These are phyloP conservation scores for Copidosoma floridanum DNA, from an alignment of 1,140 invertebrate genomes.

Conservation along the genomic window DNA sequence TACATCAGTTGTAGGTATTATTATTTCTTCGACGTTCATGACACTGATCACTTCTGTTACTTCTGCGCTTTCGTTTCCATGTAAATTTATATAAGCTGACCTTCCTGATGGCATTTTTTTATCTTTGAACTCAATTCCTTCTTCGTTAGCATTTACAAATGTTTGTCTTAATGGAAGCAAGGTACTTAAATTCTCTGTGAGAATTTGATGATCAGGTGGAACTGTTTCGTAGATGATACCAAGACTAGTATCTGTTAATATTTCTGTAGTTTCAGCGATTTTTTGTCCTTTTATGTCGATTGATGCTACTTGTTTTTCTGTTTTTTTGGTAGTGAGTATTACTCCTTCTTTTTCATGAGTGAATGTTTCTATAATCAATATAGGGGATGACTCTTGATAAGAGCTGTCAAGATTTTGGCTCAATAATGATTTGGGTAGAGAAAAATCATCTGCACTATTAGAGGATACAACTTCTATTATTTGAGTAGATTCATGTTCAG, in stretches of 20 bases:
- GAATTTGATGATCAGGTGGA: conserved; percentile 36
- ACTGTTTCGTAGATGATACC: conserved; percentile 32
- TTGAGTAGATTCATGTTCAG: neutral
- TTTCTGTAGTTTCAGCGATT: conserved; percentile 42
- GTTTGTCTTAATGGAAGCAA: conserved; percentile 38
- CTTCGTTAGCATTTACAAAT: conserved; percentile 36
- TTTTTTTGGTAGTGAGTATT: conserved; percentile 24
- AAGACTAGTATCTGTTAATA: conserved; percentile 34
- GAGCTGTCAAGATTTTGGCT: neutral
- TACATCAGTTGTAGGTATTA: conserved; percentile 26
- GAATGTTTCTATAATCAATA: conserved; percentile 38
- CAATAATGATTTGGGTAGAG: neutral
- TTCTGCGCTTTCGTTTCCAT: conserved; percentile 39
- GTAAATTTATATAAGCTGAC: conserved; percentile 35
- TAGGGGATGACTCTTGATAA: conserved; percentile 30
- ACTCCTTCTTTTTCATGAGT: conserved; percentile 42
- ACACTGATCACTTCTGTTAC: conserved; percentile 40
- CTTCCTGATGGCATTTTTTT: conserved; percentile 21
- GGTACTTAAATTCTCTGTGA: conserved; percentile 38
- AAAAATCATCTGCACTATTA: neutral
- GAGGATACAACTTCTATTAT: neutral
- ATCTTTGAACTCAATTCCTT: conserved; percentile 31
- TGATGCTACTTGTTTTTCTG: conserved; percentile 36
- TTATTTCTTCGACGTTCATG: conserved; percentile 34
- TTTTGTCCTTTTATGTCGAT: conserved; percentile 39